A percentile compares a stretch with the other conserved stretches of the same genome.
These are phyloP conservation scores for Ctenicera cuprea DNA, from an alignment of 2,888 invertebrate genomes.

Conservation along the genomic window DNA sequence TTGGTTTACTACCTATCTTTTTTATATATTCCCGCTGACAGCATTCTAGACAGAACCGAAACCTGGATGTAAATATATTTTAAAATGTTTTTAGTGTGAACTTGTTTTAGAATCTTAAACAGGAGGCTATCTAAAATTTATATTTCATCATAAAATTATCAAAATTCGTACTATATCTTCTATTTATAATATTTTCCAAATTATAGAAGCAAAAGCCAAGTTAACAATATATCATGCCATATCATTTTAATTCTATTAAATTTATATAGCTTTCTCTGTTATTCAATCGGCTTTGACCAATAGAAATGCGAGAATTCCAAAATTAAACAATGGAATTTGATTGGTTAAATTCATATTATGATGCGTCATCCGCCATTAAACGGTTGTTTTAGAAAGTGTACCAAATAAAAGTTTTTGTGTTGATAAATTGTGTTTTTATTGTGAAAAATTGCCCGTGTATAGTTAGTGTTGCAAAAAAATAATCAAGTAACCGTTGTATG, in stretches of 20 bases:
- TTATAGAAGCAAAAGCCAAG: too few relatives aligned
- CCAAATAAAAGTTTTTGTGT: conserved; percentile 40
- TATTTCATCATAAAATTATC: too few relatives aligned
- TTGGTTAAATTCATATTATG: conserved; percentile 64
- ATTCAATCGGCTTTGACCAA: conserved; percentile 48
- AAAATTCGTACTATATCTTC: too few relatives aligned
- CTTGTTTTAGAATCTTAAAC: too few relatives aligned
- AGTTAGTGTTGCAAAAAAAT: neutral
- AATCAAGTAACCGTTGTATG: neutral
- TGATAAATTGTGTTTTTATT: neutral
- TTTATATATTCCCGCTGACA: too few relatives aligned
- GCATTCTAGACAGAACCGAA: too few relatives aligned
- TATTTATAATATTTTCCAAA: too few relatives aligned
- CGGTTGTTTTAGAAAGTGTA: conserved; percentile 50
- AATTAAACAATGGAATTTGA: conserved; percentile 54
- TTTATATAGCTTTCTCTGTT: neutral
- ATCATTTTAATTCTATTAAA: conserved; percentile 12
- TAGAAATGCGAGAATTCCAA: conserved; percentile 26
- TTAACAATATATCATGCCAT: neutral
- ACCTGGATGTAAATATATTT: too few relatives aligned
- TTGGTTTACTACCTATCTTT: too few relatives aligned
- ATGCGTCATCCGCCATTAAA: conserved; percentile 60
- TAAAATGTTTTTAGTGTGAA: too few relatives aligned
- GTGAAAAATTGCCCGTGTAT: neutral
- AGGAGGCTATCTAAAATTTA: too few relatives aligned